phyloP scores from a whole-genome alignment of 2,113 vertebrate species.

The Aegotheles bennettii region DNA sequence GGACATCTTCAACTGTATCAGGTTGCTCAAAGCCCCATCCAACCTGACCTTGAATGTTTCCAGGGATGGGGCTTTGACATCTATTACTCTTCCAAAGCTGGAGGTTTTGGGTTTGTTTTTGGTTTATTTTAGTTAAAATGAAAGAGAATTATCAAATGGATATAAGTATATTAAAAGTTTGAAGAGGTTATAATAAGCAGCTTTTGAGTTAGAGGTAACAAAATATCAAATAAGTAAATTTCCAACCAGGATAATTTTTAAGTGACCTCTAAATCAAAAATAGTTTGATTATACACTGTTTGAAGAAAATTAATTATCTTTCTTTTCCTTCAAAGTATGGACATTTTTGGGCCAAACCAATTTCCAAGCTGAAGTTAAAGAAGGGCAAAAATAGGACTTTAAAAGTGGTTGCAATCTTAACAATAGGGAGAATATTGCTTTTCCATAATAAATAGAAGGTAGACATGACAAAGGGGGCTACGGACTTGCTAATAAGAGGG shows the following conservation, averaged over 20 bases:
- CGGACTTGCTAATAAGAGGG: background rate
- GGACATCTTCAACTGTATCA: too few species aligned
- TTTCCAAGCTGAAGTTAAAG: slow-evolving; percentile 45
- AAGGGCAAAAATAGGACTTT: slow-evolving; percentile 41
- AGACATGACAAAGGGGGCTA: background rate
- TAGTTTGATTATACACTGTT: slow-evolving; percentile 43
- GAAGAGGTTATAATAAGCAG: background rate
- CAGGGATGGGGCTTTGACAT: too few species aligned
- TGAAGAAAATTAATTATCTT: slow-evolving; percentile 66
- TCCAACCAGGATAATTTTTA: slow-evolving; percentile 23
- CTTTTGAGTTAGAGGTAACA: slow-evolving; percentile 30
- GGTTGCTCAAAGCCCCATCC: too few species aligned
- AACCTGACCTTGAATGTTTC: too few species aligned
- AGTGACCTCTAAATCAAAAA: slow-evolving; percentile 57
- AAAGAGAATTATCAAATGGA: background rate
- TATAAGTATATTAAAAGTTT: background rate
- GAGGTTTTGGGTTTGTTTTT: background rate
- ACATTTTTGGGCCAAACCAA: slow-evolving; percentile 47
- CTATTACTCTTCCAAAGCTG: background rate
- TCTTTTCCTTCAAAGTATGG: slow-evolving; percentile 56
- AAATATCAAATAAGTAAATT: slow-evolving; percentile 38
- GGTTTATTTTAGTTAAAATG: background rate
- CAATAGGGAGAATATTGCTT: background rate
- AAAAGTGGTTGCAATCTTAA: slow-evolving; percentile 22
- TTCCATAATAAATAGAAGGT: slow-evolving; percentile 37